Percentiles rank a stretch among this genome's conserved stretches.
These are phyloP conservation scores for Pseudopleuronectes americanus DNA, from an alignment of 2,797 vertebrate species.

Conservation along the genomic window DNA sequence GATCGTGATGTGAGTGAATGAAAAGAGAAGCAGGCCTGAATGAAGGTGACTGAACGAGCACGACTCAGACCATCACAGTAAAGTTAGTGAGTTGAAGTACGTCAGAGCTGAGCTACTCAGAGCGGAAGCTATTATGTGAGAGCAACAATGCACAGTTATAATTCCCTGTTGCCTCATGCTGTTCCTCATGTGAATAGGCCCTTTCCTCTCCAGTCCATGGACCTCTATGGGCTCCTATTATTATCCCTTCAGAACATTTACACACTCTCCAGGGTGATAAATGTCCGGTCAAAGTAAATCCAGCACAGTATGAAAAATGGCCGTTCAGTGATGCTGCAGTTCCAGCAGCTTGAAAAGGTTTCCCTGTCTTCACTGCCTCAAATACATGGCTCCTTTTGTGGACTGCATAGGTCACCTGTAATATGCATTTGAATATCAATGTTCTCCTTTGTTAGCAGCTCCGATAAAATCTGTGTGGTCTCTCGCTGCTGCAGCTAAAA, in stretches of 20 bases:
- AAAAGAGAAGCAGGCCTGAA: too few species aligned
- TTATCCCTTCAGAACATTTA: conserved; percentile 32
- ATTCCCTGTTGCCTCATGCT: too few species aligned
- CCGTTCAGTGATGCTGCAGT: conserved; percentile 18
- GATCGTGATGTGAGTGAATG: too few species aligned
- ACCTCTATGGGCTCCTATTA: not conserved
- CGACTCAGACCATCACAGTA: too few species aligned
- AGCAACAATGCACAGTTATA: too few species aligned
- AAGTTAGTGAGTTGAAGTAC: too few species aligned
- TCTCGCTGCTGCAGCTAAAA: not conserved
- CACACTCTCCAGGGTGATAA: conserved; percentile 31
- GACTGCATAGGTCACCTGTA: conserved; percentile 35
- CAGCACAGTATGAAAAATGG: conserved; percentile 30
- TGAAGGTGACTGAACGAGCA: too few species aligned
- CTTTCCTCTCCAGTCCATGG: too few species aligned
- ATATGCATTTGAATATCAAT: conserved; percentile 43
- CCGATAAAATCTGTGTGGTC: conserved; percentile 2
- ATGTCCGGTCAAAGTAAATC: conserved; percentile 37
- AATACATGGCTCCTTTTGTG: conserved; percentile 20
- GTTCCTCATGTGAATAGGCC: too few species aligned
- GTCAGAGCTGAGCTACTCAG: too few species aligned
- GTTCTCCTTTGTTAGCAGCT: conserved; percentile 20
- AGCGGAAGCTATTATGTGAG: too few species aligned
- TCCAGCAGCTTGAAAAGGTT: conserved; percentile 42
- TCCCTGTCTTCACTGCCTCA: conserved; percentile 24